Conservation (phyloP, 2,113 vertebrate genomes). For the Scytalopus superciliaris region DNA sequence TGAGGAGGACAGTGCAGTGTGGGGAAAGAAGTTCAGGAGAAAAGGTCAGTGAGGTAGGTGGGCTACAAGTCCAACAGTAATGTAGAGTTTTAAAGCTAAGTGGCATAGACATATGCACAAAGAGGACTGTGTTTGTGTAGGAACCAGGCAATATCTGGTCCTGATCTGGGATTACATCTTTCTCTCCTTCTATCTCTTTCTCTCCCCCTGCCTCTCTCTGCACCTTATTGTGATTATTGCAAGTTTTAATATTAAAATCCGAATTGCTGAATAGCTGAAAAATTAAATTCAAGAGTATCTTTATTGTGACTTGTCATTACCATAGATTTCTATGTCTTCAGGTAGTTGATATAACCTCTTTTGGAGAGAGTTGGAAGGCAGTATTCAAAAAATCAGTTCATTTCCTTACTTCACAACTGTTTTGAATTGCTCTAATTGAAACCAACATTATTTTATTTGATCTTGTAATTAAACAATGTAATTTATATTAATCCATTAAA, state of each 20-base stretch:
- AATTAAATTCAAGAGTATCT: background rate
- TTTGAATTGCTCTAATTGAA: slow-evolving; percentile 48
- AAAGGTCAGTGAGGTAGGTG: background rate
- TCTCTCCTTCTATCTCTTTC: background rate
- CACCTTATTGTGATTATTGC: background rate
- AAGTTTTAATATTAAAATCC: background rate
- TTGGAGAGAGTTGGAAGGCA: background rate
- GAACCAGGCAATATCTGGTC: background rate
- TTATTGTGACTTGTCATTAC: background rate
- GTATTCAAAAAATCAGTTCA: background rate
- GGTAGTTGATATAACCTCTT: background rate
- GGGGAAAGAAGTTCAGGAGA: background rate
- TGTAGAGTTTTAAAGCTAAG: background rate
- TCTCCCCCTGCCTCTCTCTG: background rate
- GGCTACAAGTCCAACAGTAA: background rate
- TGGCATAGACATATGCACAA: rapidly evolving
- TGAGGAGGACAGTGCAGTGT: background rate
- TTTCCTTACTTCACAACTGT: background rate
- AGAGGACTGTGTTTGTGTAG: background rate
- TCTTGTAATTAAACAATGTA: slow-evolving; percentile 66
- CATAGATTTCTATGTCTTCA: background rate
- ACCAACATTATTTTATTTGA: slow-evolving; percentile 48
- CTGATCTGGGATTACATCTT: background rate
- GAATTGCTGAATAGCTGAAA: background rate
- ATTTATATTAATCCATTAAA: slow-evolving; percentile 65